Evolutionary conservation across 2,797 vertebrate species (phyloP), one percentile per base, ranked within the genome.

Genomic region (Propithecus deckenii): DNA sequence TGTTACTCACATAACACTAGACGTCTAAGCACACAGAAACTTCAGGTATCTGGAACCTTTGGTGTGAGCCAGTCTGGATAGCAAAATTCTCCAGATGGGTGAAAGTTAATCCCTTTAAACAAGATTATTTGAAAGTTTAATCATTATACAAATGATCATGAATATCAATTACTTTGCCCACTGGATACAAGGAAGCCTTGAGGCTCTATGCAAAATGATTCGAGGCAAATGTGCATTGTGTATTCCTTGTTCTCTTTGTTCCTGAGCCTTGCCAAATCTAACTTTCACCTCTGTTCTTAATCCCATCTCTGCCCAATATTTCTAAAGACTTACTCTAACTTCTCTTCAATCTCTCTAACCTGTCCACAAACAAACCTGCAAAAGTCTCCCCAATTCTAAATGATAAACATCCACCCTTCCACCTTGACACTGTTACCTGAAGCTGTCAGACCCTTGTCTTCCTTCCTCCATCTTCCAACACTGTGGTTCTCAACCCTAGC

Each of bases 311-410:
- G 30, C 25, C 41, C 52, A 41, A 0, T 25, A 41, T 67, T 86
- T 84, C 94, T 75, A 63, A 69, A 89, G 69, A 28, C 2, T 1
- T 71, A 32, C 22, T 89, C 13, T 50, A 61, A 38, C 5, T 91
- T 93, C 79, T 89, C 57, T 74, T 93, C 10, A n/a, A n/a, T 96
- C 30, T 69, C 91, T 94, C 86, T 59, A 83, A 63, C 7, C 35
- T 46, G 32, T 23, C 35, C 13, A 63, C 52, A 83, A 71, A 85
- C 59, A 90, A 85, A 55, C 8, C 48, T 69, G 38, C 22, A 38
- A 22, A 74, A 41, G 20, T 20, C 46, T 72, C 65, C 71, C 57
- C 35, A 67, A 25, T 74, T 43, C 57, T 67, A 83, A 75, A 32
- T 59, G 81, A 38, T 59, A n/a, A 93, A n/a, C 13, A 72, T 57